Evolutionary conservation across 1,140 invertebrate species (phyloP).

Genomic region (Galleria mellonella): DNA sequence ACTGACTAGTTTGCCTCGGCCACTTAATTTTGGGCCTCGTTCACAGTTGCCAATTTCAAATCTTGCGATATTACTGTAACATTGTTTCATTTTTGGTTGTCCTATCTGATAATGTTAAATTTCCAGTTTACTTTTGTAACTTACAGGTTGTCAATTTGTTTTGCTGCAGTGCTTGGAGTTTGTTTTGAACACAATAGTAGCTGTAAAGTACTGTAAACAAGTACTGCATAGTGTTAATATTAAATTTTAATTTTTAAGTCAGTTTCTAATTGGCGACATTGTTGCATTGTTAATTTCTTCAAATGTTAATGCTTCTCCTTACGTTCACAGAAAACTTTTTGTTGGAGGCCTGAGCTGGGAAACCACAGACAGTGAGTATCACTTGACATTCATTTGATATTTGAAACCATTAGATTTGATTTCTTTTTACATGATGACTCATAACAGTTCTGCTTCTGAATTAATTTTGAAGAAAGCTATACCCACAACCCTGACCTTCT

Average conservation of each 20-base stretch:
- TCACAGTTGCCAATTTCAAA: conserved; percentile 71
- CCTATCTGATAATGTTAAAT: conserved; percentile 55
- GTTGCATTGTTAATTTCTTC: conserved; percentile 19
- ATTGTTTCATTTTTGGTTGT: conserved; percentile 54
- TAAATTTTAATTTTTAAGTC: conserved; percentile 69
- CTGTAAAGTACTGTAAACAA: conserved; percentile 76
- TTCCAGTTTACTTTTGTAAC: conserved; percentile 72
- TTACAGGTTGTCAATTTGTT: conserved; percentile 75
- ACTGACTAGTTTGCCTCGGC: conserved; percentile 72
- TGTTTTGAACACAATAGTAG: conserved; percentile 72
- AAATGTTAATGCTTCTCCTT: conserved; percentile 53
- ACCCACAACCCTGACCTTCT: conserved; percentile 59
- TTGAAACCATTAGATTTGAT: conserved; percentile 10
- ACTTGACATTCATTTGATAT: no score
- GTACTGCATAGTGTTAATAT: conserved; percentile 75
- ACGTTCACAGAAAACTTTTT: conserved; percentile 95
- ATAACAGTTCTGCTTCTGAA: conserved; percentile 75
- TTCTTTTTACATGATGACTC: conserved; percentile 56
- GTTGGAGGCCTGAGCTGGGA: conserved; percentile 98
- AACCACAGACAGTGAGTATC: conserved; percentile 95
- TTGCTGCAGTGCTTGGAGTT: conserved; percentile 77
- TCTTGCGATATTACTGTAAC: conserved; percentile 73
- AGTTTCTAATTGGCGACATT: conserved; percentile 56
- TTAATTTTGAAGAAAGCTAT: conserved; percentile 62
- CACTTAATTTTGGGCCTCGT: conserved; percentile 75